phyloP scores from a whole-genome alignment of 1,140 invertebrate genomes.

The Holcopasites calliopsidis region DNA sequence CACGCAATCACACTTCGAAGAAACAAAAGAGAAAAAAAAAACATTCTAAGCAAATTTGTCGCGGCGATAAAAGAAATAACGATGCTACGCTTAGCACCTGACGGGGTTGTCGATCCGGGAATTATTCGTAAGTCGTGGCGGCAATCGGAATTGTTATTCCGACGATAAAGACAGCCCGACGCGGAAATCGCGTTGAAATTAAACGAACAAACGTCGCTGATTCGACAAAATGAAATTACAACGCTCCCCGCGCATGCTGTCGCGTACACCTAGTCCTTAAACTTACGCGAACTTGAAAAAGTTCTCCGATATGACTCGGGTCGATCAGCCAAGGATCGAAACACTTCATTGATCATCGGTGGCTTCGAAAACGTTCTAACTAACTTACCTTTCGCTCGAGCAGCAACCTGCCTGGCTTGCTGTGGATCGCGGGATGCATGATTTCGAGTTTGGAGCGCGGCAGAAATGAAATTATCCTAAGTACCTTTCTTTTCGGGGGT shows the following conservation, averaged over 20 bases:
- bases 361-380: conserved; percentile 50
- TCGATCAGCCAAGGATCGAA: not conserved
- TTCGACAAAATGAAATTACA: conserved; percentile 7
- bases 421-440: conserved; percentile 13
- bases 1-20: conserved; percentile 31
- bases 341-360: conserved; percentile 25
- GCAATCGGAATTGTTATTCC: not conserved
- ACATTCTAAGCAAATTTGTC: conserved; percentile 18
- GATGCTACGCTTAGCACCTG: conserved; percentile 61
- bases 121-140: conserved; percentile 1
- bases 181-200: not conserved
- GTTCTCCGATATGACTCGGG: not conserved
- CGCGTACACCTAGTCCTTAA: conserved; percentile 49
- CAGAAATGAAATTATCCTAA: not conserved
- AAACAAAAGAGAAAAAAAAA: conserved; percentile 24
- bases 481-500: too few species aligned
- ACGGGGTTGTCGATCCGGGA: conserved; percentile 39
- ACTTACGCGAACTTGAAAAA: conserved; percentile 19
- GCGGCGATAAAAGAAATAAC: conserved; percentile 40
- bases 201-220: not conserved
- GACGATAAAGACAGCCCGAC: not conserved
- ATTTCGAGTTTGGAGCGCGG: conserved; percentile 13
- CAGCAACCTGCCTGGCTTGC: conserved; percentile 24
- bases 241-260: conserved; percentile 4
- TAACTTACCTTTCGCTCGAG: conserved; percentile 47